A percentile compares a stretch with the other conserved stretches of the same genome.
These are phyloP conservation scores for Mimas tiliae DNA, from an alignment of 2,888 invertebrate genomes.

Conservation along the genomic window DNA sequence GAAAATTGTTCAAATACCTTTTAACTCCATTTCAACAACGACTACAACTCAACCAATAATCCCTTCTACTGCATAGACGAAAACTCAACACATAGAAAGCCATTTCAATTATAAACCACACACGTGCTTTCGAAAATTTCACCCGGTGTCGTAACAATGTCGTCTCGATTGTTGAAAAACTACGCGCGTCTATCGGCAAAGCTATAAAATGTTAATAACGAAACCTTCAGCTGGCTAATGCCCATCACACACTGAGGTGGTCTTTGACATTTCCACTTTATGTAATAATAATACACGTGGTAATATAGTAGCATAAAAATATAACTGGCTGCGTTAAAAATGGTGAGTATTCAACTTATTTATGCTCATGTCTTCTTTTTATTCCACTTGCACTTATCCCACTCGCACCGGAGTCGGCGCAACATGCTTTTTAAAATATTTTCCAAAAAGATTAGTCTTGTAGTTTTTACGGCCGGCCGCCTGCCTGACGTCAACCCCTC, in stretches of 20 bases:
- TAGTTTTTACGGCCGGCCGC: no score
- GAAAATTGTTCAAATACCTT: not conserved
- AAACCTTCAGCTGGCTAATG: conserved; percentile 26
- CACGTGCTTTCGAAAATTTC: conserved; percentile 56
- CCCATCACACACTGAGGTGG: not conserved
- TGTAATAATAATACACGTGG: no score
- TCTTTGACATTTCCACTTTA: not conserved
- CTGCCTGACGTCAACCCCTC: no score
- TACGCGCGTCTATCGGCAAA: conserved; percentile 31
- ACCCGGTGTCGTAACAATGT: conserved; percentile 50
- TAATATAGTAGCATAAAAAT: no score
- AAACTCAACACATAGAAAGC: conserved; percentile 37
- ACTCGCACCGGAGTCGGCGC: no score
- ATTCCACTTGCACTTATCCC: no score
- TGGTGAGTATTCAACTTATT: no score
- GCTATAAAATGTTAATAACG: conserved; percentile 33
- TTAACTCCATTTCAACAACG: not conserved
- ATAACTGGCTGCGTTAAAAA: no score
- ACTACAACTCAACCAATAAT: not conserved
- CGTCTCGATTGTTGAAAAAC: conserved; percentile 31
- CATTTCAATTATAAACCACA: conserved; percentile 39
- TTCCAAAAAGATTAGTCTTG: no score
- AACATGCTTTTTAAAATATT: no score
- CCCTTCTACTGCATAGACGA: not conserved
- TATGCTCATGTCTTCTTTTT: no score